Evolutionary conservation across 1,140 invertebrate genomes (phyloP).

Genomic region (Listronotus bonariensis): DNA sequence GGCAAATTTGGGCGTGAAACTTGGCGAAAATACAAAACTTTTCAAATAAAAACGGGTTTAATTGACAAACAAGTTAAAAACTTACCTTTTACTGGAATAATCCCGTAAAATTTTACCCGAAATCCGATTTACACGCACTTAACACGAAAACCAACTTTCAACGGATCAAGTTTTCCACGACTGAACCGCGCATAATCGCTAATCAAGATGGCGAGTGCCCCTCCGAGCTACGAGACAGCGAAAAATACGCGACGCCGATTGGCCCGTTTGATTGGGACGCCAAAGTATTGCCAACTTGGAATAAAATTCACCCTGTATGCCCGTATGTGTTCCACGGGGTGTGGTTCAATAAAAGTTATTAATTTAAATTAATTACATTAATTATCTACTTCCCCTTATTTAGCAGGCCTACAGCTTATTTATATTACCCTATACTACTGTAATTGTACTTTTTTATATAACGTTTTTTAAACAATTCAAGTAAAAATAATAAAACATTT

Average conservation of each 20-base stretch:
- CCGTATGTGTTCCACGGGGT: slow-evolving; percentile 18
- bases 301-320: slow-evolving; percentile 22
- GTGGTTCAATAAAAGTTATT: slow-evolving; percentile 18
- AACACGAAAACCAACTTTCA: slow-evolving; percentile 28
- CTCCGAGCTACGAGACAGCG: slow-evolving; percentile 18
- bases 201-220: slow-evolving; percentile 38
- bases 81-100: slow-evolving; percentile 23
- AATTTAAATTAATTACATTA: too few relatives aligned
- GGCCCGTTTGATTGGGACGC: slow-evolving; percentile 33
- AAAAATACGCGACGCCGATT: slow-evolving; percentile 18
- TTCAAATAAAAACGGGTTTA: slow-evolving; percentile 21
- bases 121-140: slow-evolving; percentile 20
- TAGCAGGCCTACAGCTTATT: too few relatives aligned
- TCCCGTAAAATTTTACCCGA: slow-evolving; percentile 23
- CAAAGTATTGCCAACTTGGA: slow-evolving; percentile 30
- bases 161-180: slow-evolving; percentile 31
- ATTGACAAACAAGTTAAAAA: slow-evolving; percentile 26
- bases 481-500: too few relatives aligned
- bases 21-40: background rate
- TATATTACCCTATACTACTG: too few relatives aligned
- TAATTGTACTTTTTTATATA: too few relatives aligned
- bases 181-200: slow-evolving; percentile 39
- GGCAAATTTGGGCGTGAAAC: background rate
- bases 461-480: too few relatives aligned
- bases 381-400: too few relatives aligned